Evolutionary conservation across 2,113 vertebrate genomes (phyloP).

Genomic region (Pedionomus torquatus): DNA sequence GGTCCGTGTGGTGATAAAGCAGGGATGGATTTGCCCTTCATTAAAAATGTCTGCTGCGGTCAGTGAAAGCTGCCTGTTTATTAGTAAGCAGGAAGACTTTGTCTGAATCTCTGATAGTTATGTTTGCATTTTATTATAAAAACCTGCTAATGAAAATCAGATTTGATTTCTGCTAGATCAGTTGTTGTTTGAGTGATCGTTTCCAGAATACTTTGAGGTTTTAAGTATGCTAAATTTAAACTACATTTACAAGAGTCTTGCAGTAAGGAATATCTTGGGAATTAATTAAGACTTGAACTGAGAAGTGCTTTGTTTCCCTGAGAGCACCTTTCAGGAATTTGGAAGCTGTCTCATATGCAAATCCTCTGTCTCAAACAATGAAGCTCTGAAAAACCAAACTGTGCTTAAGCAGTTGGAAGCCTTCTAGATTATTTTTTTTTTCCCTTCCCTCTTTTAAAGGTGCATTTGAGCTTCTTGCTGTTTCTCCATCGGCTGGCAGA

Average conservation of each 20-base stretch:
- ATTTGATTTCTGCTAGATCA: not conserved
- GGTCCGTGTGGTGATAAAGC: not conserved
- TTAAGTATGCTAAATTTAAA: not conserved
- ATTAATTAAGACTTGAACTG: not conserved
- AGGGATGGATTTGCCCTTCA: not conserved
- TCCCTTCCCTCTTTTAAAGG: constrained; percentile 52
- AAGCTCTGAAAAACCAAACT: not conserved
- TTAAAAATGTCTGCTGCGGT: not conserved
- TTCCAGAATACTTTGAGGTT: not conserved
- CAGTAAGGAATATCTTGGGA: not conserved
- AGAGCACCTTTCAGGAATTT: not conserved
- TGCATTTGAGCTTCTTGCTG: constrained; percentile 79
- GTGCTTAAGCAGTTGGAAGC: not conserved
- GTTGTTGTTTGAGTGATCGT: not conserved
- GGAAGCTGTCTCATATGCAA: not conserved
- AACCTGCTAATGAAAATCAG: not conserved
- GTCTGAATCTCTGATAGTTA: not conserved
- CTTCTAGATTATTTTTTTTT: not conserved
- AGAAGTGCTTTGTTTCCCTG: not conserved
- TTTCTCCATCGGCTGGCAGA: constrained; percentile 79
- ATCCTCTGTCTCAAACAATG: not conserved
- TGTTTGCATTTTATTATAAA: not conserved
- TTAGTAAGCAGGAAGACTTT: not conserved
- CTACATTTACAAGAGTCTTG: not conserved
- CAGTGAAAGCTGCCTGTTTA: not conserved